Conservation (phyloP, 1,140 invertebrate species). For the Antheraea pernyi region DNA sequence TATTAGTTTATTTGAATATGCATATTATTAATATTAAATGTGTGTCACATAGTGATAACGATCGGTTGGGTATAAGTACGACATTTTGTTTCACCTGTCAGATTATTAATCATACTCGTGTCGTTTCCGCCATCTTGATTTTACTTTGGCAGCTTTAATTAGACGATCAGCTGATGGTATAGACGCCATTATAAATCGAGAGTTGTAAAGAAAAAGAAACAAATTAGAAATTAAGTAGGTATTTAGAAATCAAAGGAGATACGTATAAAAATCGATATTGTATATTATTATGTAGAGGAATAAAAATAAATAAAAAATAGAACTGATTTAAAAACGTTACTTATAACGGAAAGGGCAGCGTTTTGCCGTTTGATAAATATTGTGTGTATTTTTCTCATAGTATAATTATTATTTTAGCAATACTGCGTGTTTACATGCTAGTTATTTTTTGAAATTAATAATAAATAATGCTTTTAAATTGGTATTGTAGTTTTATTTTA, state of each 20-base stretch:
- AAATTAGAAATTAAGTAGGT: constrained; percentile 55
- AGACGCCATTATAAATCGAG: not conserved
- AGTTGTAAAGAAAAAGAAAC: constrained; percentile 25
- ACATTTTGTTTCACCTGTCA: no score
- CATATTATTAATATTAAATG: not conserved
- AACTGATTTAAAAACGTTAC: constrained; percentile 40
- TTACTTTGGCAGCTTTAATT: not conserved
- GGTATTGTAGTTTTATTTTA: not conserved
- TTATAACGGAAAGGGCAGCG: constrained; percentile 32
- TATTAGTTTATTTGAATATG: not conserved
- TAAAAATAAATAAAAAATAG: constrained; percentile 22
- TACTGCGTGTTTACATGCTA: constrained; percentile 70
- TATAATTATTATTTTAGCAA: constrained; percentile 60
- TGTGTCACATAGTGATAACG: constrained; percentile 1
- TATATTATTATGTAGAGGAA: constrained; percentile 30
- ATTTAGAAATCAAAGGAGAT: constrained; percentile 43
- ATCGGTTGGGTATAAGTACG: not conserved
- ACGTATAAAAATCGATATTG: constrained; percentile 37
- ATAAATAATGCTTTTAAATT: constrained; percentile 65
- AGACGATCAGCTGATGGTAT: not conserved
- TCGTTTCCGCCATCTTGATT: not conserved
- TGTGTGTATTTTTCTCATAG: constrained; percentile 70
- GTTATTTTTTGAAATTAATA: constrained; percentile 75
- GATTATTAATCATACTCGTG: not conserved
- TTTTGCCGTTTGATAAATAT: constrained; percentile 31